Evolutionary conservation across 2,888 invertebrate species (phyloP).

Genomic region (Pachymerium ferrugineum): DNA sequence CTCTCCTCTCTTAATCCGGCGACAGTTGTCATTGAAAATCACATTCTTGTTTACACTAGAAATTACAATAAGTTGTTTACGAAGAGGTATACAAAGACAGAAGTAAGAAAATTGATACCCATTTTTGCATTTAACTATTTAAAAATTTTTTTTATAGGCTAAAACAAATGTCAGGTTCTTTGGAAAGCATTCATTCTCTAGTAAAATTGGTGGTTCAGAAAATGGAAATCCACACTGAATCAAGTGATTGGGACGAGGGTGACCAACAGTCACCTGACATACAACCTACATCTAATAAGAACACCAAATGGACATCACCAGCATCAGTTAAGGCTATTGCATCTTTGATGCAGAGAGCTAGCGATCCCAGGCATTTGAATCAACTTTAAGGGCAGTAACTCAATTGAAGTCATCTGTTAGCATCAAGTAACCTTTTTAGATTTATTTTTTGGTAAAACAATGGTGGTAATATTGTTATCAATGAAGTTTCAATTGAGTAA

Average conservation of each 20-base stretch:
- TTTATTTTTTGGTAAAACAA: too few relatives aligned
- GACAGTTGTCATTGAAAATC: too few relatives aligned
- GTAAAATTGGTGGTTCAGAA: constrained; percentile 55
- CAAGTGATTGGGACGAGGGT: constrained; percentile 81
- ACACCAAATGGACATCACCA: constrained; percentile 29
- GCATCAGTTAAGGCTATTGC: constrained; percentile 25
- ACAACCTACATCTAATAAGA: neutral
- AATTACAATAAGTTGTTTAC: too few relatives aligned
- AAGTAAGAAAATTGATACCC: neutral
- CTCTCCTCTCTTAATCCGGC: too few relatives aligned
- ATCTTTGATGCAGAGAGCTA: neutral
- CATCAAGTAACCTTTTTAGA: too few relatives aligned
- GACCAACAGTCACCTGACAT: constrained; percentile 46
- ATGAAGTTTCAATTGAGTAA: too few relatives aligned
- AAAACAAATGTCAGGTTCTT: constrained; percentile 1
- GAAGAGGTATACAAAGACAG: neutral
- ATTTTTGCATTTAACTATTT: neutral
- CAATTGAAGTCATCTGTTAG: too few relatives aligned
- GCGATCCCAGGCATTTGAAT: neutral
- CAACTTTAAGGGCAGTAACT: too few relatives aligned
- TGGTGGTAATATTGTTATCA: too few relatives aligned
- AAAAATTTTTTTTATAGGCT: neutral
- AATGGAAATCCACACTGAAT: constrained; percentile 88
- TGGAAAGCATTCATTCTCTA: constrained; percentile 27
- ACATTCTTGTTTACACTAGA: too few relatives aligned